Conservation (phyloP, 2,797 vertebrate genomes). For the Protonibea diacanthus region DNA sequence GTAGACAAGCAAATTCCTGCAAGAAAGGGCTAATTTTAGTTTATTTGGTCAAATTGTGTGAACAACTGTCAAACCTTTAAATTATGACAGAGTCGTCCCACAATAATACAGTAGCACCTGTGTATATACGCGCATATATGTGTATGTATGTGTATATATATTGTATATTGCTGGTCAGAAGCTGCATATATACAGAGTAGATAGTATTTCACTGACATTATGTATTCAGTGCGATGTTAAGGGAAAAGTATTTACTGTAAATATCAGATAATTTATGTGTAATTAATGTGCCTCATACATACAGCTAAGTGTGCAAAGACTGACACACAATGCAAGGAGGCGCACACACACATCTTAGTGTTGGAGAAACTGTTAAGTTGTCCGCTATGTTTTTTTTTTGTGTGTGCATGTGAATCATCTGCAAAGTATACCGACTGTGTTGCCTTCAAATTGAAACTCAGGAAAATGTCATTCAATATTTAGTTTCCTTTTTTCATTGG, state of each 20-base stretch:
- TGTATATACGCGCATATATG: too few species aligned
- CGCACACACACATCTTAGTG: constrained; percentile 13
- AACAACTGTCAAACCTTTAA: too few species aligned
- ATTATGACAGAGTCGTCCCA: too few species aligned
- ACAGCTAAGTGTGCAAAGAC: neutral
- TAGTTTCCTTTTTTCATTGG: neutral
- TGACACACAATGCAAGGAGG: neutral
- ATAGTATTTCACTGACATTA: constrained; percentile 19
- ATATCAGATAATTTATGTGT: constrained; percentile 42
- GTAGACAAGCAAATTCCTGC: too few species aligned
- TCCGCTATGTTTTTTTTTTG: too few species aligned
- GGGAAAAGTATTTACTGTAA: constrained; percentile 35
- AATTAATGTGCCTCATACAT: neutral
- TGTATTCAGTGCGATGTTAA: constrained; percentile 49
- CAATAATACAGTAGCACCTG: neutral
- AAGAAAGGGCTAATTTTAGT: too few species aligned
- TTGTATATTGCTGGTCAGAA: constrained; percentile 2
- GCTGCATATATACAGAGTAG: too few species aligned
- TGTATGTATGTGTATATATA: too few species aligned
- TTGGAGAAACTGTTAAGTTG: constrained; percentile 17
- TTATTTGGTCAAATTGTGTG: too few species aligned
- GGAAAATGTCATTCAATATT: neutral
- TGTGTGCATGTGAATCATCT: too few species aligned
- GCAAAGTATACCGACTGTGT: neutral
- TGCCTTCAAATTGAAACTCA: neutral